Evolutionary conservation across 2,113 vertebrate genomes (phyloP), one percentile per base, ranked within the genome.

Genomic region (Phoenicopterus ruber): DNA sequence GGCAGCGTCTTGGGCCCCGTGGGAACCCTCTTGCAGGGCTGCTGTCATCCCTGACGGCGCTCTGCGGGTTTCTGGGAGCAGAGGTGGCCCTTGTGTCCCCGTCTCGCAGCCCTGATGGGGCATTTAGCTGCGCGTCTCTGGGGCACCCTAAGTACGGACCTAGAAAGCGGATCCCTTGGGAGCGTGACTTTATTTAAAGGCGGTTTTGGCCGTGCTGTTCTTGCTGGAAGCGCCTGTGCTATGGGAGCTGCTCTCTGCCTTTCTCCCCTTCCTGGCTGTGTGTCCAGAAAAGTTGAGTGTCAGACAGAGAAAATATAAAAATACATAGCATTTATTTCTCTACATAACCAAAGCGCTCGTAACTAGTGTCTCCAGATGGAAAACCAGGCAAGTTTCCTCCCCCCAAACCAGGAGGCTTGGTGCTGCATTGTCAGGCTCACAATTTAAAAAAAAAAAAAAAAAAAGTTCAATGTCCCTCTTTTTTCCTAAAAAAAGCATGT

Each of bases 261-360:
- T 14, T 17, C 10, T 82, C 32, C 11, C 25, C 26, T 42, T 52
- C 46, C 44, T 6, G 4, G 2, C 3, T 49, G 4, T 6, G 1
- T 28, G 15, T 31, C 34, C 38, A 57, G 70, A n/a, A 47, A 47
- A 62, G 32, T 42, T 55, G 26, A 26, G 42, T 55, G 44, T 69
- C 62, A 42, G 54, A 58, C 17, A 88, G 62, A 80, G 14, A 32
- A 71, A 32, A 50, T n/a, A 20, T 32, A 69, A 79, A 92, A 80
- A n/a, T 4, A 46, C 5, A 5, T 2, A 4, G 13, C 17, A 17
- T 94, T 94, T 96, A 83, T 95, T 95, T 82, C 32, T 46, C 32
- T 25, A 29, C 10, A 0, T 21, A 74, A 80, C 38, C 46, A 21
- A 83, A 79, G 24, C 0, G 0, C 21, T 72, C 0, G 0, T 22